phyloP scores from a whole-genome alignment of 1,140 invertebrate genomes.

The Trissolcus basalis region DNA sequence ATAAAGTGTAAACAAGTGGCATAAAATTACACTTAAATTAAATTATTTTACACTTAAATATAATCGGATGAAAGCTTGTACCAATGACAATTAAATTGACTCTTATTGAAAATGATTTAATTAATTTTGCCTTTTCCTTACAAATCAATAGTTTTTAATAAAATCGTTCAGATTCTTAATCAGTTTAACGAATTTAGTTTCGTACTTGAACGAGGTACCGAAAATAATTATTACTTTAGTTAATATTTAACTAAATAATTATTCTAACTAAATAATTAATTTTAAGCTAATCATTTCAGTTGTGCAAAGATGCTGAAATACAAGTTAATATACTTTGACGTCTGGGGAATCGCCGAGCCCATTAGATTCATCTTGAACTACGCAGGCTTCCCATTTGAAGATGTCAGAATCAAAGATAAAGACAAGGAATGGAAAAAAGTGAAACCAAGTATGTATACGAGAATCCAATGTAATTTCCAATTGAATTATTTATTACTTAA shows the following conservation, averaged over 20 bases:
- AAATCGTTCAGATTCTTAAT: too few species aligned
- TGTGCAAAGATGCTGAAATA: constrained; percentile 18
- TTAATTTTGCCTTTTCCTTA: too few species aligned
- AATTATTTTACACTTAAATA: too few species aligned
- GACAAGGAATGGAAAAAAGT: constrained; percentile 73
- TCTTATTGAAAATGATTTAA: too few species aligned
- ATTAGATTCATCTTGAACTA: constrained; percentile 82
- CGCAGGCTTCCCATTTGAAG: constrained; percentile 80
- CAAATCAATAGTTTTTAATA: too few species aligned
- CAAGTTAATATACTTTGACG: constrained; percentile 81
- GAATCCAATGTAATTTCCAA: neutral
- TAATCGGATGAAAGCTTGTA: too few species aligned
- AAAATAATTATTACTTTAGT: neutral
- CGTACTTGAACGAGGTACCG: too few species aligned
- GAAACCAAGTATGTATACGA: constrained; percentile 73
- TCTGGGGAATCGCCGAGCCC: constrained; percentile 82
- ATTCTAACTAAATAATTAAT: constrained; percentile 1
- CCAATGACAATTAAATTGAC: too few species aligned
- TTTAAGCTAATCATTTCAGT: constrained; percentile 4
- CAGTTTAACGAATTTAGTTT: too few species aligned
- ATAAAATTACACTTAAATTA: too few species aligned
- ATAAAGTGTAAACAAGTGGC: too few species aligned
- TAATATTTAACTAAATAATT: neutral
- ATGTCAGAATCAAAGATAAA: constrained; percentile 75
- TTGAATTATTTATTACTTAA: neutral